A percentile compares a stretch with the other conserved stretches of the same genome.
Conservation (phyloP, 2,797 vertebrate species). For the Avahi laniger region DNA sequence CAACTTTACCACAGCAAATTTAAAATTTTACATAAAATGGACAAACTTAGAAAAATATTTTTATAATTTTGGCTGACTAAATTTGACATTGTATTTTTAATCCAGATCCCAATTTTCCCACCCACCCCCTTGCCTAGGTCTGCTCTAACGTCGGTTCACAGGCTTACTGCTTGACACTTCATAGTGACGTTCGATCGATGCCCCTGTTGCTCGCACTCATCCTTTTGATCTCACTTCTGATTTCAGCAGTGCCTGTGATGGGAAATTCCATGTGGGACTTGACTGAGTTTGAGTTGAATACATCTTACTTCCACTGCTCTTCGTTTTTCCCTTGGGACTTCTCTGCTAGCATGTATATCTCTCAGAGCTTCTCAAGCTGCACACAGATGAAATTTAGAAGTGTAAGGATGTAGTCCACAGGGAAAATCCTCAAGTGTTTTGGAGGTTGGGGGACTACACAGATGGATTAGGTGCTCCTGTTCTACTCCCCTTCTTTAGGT, state of each 20-base stretch:
- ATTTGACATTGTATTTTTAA: not conserved
- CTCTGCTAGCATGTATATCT: not conserved
- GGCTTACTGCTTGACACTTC: not conserved
- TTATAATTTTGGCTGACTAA: not conserved
- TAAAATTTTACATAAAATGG: not conserved
- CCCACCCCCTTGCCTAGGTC: no score
- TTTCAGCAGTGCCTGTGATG: not conserved
- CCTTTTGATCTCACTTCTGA: not conserved
- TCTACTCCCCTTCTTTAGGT: not conserved
- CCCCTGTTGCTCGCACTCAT: not conserved
- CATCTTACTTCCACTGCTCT: not conserved
- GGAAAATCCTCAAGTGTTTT: not conserved
- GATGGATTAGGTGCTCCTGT: not conserved
- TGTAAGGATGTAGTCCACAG: not conserved
- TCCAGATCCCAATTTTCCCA: not conserved
- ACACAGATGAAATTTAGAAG: not conserved
- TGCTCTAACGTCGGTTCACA: not conserved
- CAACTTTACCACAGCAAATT: not conserved
- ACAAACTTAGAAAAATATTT: not conserved
- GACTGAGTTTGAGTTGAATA: not conserved
- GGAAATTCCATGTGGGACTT: not conserved
- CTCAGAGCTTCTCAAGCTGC: not conserved
- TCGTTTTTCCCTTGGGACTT: not conserved
- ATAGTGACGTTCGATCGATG: accelerated
- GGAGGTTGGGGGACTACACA: not conserved